Percentiles rank a stretch among this genome's conserved stretches.
Conservation (phyloP, 92 coral and sea anemone genomes). For the Virgularia gustaviana region DNA sequence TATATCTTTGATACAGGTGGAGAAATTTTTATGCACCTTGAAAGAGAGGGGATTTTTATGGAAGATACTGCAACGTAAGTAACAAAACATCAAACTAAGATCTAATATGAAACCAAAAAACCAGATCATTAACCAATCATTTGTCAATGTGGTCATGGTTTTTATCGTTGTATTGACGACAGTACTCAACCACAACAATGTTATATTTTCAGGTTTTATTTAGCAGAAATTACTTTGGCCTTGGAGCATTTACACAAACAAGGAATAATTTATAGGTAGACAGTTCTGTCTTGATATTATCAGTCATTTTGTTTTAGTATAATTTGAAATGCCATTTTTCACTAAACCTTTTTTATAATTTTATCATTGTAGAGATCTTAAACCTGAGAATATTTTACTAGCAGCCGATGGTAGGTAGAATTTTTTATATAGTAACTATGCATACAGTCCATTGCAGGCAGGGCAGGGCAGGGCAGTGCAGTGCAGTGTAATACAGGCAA, state of each 20-base stretch:
- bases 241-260: constrained; percentile 92
- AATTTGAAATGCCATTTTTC: no score
- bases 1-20: constrained; percentile 70
- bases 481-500: no score
- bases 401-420: constrained; percentile 71
- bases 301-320: no score
- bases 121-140: no score
- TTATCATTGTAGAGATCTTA: constrained; percentile 70
- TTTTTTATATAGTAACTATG: not conserved
- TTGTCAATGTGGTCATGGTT: no score
- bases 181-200: not conserved
- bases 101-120: no score
- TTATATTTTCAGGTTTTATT: constrained; percentile 62
- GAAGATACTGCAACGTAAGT: constrained; percentile 94
- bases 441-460: no score
- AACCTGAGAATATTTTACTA: constrained; percentile 90
- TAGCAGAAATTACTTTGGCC: constrained; percentile 88
- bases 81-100: not conserved
- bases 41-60: constrained; percentile 95
- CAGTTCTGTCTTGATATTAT: no score
- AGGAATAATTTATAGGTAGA: constrained; percentile 96
- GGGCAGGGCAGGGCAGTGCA: no score
- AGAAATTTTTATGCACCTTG: constrained; percentile 96
- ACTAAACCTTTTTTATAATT: not conserved
- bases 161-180: no score